phyloP scores from a whole-genome alignment of 2,113 vertebrate genomes.

The Eidolon helvum region DNA sequence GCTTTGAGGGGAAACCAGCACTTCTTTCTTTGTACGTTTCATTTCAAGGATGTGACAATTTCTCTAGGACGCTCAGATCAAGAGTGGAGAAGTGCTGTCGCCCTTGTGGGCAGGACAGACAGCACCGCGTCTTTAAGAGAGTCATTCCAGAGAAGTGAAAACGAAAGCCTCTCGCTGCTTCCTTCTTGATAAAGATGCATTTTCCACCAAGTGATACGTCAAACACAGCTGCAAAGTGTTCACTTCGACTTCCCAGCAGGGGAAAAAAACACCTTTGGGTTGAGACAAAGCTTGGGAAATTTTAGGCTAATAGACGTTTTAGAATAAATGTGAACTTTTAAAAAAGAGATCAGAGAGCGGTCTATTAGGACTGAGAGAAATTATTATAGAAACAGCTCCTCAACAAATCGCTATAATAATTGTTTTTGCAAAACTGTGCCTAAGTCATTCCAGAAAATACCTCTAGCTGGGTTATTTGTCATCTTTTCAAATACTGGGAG shows the following conservation, averaged over 20 bases:
- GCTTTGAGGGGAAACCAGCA: background rate
- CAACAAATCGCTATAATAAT: background rate
- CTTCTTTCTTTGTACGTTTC: background rate
- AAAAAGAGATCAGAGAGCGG: background rate
- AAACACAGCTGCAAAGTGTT: conserved; percentile 16
- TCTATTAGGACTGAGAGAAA: background rate
- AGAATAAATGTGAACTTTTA: conserved; percentile 3
- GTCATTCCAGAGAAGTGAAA: conserved; percentile 39
- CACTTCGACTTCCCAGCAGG: background rate
- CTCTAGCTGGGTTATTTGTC: background rate
- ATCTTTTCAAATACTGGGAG: background rate
- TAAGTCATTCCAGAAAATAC: background rate
- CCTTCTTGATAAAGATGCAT: background rate
- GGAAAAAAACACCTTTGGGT: background rate
- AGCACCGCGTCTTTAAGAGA: background rate
- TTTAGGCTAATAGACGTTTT: background rate
- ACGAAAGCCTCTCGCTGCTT: background rate
- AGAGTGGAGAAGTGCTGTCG: background rate
- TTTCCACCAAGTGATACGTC: conserved; percentile 17
- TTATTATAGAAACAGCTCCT: background rate
- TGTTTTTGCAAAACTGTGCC: background rate
- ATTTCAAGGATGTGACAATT: background rate
- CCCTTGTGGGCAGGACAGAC: background rate
- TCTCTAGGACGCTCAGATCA: background rate
- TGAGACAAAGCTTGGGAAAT: background rate